Base-by-base conservation (phyloP, 1,140 invertebrate species). In the Brachionus rubens region DNA sequence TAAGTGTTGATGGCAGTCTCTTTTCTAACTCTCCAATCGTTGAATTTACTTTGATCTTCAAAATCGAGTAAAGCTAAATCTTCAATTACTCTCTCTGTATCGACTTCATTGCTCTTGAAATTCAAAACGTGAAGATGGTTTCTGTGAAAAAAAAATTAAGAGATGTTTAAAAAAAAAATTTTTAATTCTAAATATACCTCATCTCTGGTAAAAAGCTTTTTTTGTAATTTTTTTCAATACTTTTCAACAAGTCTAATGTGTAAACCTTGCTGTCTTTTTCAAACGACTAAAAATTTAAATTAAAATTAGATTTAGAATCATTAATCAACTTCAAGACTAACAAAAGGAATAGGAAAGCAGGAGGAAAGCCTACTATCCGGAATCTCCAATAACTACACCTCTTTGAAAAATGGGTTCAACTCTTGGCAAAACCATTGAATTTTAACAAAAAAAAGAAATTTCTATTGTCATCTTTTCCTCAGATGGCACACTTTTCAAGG, bases 201-300 rank as follows among this genome's bases (percentile, higher is more conserved):
- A 59, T 43, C 40, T 48, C 40, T 40, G 72, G 72, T 12, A 76
- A 62, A 47, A 26, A 76, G 19, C 5, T 36, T 19, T 76, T 54
- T 59, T 76, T 59, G 72, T 76, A 76, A 76, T 76, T 54, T 56
- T 76, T 56, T 28, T 76, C 72, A 36, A 76, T 47, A 28, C 48
- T 59, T 56, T 56, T 76, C 16, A 76, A 56, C 16, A 76, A 56
- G 33, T 56, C 36, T 24, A 76, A 28, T 24, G 28, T 56, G n/a
- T 56, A 56, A 21, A 76, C 19, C 19, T 62, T 54, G 47, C 52
- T 76, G 14, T 54, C 52, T 76, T 76, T 72, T 56, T 76, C 72
- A 28, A 59, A 56, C 28, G 36, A 16, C 72, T 59, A 56, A 19
- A 76, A 76, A 5, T 36, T 36, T 36, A 46, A 68, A 50, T 47